phyloP scores from a whole-genome alignment of 2,888 invertebrate species.

The Plusia festucae region DNA sequence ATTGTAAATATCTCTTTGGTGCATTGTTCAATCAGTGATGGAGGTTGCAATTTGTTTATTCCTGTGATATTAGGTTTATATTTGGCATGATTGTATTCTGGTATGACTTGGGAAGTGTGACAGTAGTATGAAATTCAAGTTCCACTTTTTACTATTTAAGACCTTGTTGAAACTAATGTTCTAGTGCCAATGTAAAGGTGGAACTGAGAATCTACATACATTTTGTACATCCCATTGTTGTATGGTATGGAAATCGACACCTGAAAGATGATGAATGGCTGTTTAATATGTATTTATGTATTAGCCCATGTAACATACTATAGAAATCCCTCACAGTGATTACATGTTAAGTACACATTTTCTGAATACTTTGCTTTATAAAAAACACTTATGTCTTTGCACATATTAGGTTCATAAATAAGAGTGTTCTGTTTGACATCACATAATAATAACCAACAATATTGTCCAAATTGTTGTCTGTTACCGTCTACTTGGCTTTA shows the following conservation, averaged over 20 bases:
- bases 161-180: not conserved
- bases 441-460: conserved; percentile 33
- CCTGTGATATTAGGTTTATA: conserved; percentile 51
- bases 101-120: conserved; percentile 26
- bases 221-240: conserved; percentile 34
- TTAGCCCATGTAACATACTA: conserved; percentile 51
- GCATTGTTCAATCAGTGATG: conserved; percentile 41
- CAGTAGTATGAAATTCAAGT: conserved; percentile 34
- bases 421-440: conserved; percentile 39
- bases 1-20: conserved; percentile 65
- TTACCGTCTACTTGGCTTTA: conserved; percentile 55
- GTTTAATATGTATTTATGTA: conserved; percentile 63
- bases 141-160: conserved; percentile 23
- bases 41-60: conserved; percentile 33
- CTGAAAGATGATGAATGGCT: conserved; percentile 52
- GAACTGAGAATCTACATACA: conserved; percentile 21
- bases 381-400: conserved; percentile 50
- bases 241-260: conserved; percentile 29
- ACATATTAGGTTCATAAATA: conserved; percentile 45
- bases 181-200: conserved; percentile 17
- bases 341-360: conserved; percentile 58
- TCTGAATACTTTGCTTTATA: conserved; percentile 53
- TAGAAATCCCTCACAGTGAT: conserved; percentile 43
- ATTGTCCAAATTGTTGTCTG: conserved; percentile 51
- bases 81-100: conserved; percentile 40